These are phyloP conservation scores for Saimiri boliviensis DNA, from an alignment of 2,113 vertebrate species.

Conservation along the genomic window DNA sequence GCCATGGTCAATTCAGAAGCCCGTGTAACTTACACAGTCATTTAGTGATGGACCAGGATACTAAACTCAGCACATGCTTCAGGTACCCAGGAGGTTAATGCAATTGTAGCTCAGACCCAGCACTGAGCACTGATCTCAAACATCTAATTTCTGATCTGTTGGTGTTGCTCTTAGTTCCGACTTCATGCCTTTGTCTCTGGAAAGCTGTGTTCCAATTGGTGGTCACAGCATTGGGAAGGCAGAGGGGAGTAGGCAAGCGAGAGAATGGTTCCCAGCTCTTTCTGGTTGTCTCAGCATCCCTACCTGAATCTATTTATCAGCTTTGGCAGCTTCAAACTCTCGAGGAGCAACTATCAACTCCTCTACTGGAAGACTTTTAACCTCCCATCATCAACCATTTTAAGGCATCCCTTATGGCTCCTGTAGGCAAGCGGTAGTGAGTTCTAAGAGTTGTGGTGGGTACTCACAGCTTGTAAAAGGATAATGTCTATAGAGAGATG, in stretches of 20 bases:
- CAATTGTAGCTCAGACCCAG: neutral
- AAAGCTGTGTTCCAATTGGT: neutral
- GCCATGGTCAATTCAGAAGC: neutral
- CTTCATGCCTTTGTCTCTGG: neutral
- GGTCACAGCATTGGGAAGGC: neutral
- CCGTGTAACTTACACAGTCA: neutral
- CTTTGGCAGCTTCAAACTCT: neutral
- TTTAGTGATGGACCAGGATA: neutral
- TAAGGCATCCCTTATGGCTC: neutral
- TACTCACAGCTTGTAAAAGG: neutral
- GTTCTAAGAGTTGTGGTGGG: neutral
- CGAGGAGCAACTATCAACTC: neutral
- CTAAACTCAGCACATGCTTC: neutral
- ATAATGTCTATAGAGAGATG: neutral
- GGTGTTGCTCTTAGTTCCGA: neutral
- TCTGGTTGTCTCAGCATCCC: neutral
- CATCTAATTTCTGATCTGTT: neutral
- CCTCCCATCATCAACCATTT: neutral
- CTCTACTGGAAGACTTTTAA: neutral
- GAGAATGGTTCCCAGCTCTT: neutral
- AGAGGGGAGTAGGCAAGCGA: accelerated
- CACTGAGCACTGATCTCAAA: neutral
- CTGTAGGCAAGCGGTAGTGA: neutral
- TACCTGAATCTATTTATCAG: neutral
- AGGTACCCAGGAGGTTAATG: neutral